Percentiles rank a stretch among this genome's conserved stretches.
phyloP scores from a whole-genome alignment of 2,113 vertebrate genomes.

The cattle (Bos taurus) region ARS-UCD2.0 NC_037348.1:6909001-6909500 shows the following conservation, averaged over 20 bases:
- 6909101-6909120: background rate
- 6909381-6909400: fast-evolving
- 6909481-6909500: too few species aligned
- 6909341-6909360: too few species aligned
- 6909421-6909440: too few species aligned
- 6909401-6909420: too few species aligned
- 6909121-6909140: background rate
- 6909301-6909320: slow-evolving; percentile 67
- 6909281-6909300: slow-evolving; percentile 81
- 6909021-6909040: background rate
- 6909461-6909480: too few species aligned
- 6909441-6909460: too few species aligned
- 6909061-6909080: background rate
- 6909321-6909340: too few species aligned
- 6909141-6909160: slow-evolving; percentile 3
- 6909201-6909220: slow-evolving; percentile 75
- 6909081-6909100: background rate
- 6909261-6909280: slow-evolving; percentile 82
- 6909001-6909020: background rate
- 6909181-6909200: slow-evolving; percentile 71
- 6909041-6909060: background rate
- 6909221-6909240: slow-evolving; percentile 86
- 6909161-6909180: slow-evolving; percentile 11
- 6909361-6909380: too few species aligned
- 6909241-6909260: slow-evolving; percentile 69